Evolutionary conservation across 1,140 invertebrate genomes (phyloP), one percentile per base, ranked within the genome.

Genomic region (Euglossa dilemma): DNA sequence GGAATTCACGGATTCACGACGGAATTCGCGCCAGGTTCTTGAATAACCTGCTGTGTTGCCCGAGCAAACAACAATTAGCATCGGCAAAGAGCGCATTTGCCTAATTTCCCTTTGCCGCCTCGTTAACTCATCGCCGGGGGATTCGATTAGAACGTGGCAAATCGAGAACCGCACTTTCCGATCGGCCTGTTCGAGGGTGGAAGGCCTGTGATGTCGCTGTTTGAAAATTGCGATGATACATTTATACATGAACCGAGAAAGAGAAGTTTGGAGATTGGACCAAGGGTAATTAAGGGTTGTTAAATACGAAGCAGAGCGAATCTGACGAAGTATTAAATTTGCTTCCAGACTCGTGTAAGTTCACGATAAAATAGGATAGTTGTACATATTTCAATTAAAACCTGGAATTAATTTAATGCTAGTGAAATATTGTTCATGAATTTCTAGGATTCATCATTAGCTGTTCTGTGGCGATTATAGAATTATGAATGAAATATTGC

Each of bases 51-150:
- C 14, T 11, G 52, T 66, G 77, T 81, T 75, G 70, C 56, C 28
- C 61, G 80, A 83, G 77, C 79, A 90, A 90, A 90, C 85, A 89
- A 80, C 85, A 88, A 89, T 90, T 90, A 85, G 85, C 88, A 85
- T 87, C 74, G 64, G 59, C 64, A 80, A 82, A 75, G 75, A 81
- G 56, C n/a, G 76, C 63, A 86, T 86, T 86, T 89, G 59, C 87
- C 85, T 88, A 88, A 89, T 88, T 88, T 82, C 54, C 43, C 66
- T 75, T 85, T 57, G 78, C 45, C 28, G 45, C 63, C 64, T 86
- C 75, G 73, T 85, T 76, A 85, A 67, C 57, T 81, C 20, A 50
- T 72, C 52, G 75, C 64, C 14, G 64, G 54, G 23, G 52, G 72
- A 87, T 45, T 87, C 64, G 56, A 87, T 87, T 87, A 87, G 63